phyloP scores from a whole-genome alignment of 1,140 invertebrate species.

The Trissolcus basalis region DNA sequence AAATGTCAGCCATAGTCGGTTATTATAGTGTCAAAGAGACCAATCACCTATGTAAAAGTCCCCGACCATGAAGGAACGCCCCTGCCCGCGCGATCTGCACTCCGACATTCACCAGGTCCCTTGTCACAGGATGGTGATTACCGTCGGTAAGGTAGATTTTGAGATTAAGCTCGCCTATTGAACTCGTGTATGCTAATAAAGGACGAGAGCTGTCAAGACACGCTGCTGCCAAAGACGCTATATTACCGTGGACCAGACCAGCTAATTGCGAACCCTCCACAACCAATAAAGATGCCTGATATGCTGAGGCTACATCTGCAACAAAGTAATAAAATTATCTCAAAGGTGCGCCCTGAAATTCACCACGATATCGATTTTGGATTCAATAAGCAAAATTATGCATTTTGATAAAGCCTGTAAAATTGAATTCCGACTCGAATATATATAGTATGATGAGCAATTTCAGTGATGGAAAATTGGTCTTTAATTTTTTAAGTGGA shows the following conservation, averaged over 20 bases:
- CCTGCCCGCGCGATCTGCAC: slow-evolving; percentile 91
- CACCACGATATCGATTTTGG: not conserved
- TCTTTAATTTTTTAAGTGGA: no score
- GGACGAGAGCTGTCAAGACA: slow-evolving; percentile 86
- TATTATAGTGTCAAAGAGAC: slow-evolving; percentile 13
- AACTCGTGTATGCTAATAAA: slow-evolving; percentile 87
- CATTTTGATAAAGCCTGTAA: no score
- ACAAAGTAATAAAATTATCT: slow-evolving; percentile 44
- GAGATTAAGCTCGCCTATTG: slow-evolving; percentile 87
- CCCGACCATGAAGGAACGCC: slow-evolving; percentile 91
- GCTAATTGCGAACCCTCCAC: slow-evolving; percentile 90
- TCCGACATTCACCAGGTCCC: slow-evolving; percentile 93
- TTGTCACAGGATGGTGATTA: slow-evolving; percentile 82
- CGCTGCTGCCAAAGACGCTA: slow-evolving; percentile 87
- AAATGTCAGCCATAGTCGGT: not conserved
- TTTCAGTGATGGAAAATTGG: no score
- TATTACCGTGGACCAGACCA: slow-evolving; percentile 87
- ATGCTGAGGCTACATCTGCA: slow-evolving; percentile 87
- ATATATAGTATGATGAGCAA: no score
- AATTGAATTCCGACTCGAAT: no score
- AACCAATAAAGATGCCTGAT: slow-evolving; percentile 88
- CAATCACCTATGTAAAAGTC: slow-evolving; percentile 84
- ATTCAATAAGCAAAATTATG: no score
- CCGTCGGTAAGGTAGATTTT: slow-evolving; percentile 85
- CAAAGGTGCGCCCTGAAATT: not conserved